Conservation (phyloP, 1,140 invertebrate genomes). For the Trachymyrmex cornetzi region DNA sequence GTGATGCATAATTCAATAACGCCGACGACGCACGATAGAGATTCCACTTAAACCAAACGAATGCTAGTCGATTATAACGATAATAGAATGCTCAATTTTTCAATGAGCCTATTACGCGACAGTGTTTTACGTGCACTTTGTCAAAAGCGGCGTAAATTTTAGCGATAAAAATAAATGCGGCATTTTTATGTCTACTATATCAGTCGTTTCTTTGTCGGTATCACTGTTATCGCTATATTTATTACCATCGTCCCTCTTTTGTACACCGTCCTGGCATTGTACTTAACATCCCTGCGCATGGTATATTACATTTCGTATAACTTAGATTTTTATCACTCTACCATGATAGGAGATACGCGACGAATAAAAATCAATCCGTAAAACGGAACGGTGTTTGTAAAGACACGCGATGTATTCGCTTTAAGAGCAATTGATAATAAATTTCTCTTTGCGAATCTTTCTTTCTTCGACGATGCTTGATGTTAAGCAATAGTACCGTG, state of each 20-base stretch:
- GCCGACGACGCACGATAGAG: neutral
- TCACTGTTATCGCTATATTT: neutral
- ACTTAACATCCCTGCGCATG: too few species aligned
- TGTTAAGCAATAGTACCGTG: conserved; percentile 62
- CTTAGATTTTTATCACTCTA: neutral
- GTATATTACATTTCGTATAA: neutral
- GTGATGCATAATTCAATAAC: conserved; percentile 11
- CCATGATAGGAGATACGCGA: neutral
- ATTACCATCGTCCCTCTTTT: neutral
- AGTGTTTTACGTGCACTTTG: neutral
- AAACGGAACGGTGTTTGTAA: neutral
- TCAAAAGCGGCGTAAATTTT: neutral
- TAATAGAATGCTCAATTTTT: conserved; percentile 35
- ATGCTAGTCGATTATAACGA: neutral
- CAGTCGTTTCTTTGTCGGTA: neutral
- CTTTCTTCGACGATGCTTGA: conserved; percentile 54
- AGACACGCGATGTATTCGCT: neutral
- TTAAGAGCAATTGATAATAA: conserved; percentile 41
- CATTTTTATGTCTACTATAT: neutral
- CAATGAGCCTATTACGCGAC: conserved; percentile 9
- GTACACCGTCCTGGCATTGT: neutral
- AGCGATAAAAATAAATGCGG: neutral
- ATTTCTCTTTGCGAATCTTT: conserved; percentile 32
- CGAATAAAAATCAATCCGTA: neutral
- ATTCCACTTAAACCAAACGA: neutral